Evolutionary conservation across 2,797 vertebrate species (phyloP).

Genomic region (Alectoris magna): DNA sequence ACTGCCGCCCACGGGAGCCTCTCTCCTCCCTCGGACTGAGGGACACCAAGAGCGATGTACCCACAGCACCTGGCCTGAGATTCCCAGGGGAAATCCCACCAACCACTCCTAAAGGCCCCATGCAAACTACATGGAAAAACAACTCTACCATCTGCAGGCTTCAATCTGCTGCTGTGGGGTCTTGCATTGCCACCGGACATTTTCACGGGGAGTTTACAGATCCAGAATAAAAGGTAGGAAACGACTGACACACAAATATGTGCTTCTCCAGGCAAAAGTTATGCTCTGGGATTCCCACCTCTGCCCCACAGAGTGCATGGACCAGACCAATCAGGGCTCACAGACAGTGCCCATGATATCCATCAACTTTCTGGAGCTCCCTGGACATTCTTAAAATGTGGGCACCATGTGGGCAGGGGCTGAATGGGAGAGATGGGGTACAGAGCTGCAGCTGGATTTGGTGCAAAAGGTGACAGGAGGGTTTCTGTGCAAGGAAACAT

Average conservation of each 20-base stretch:
- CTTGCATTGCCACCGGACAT: fast-evolving
- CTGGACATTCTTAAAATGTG: neutral
- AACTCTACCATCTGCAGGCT: neutral
- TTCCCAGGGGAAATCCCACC: neutral
- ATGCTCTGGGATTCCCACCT: neutral
- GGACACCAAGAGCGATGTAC: neutral
- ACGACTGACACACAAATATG: neutral
- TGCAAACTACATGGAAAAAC: neutral
- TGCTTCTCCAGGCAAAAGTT: neutral
- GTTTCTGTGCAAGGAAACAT: neutral
- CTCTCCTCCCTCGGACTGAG: neutral
- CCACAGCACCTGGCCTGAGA: neutral
- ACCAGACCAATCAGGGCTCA: neutral
- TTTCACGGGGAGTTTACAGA: neutral
- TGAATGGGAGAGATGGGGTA: neutral
- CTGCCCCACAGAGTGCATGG: neutral
- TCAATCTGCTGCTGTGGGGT: neutral
- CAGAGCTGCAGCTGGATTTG: fast-evolving
- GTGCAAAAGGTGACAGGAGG: neutral
- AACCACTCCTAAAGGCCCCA: neutral
- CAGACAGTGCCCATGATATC: neutral
- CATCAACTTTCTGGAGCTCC: neutral
- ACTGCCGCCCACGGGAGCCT: neutral
- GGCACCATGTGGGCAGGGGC: too few species aligned
- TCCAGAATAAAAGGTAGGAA: neutral